Conservation (phyloP, 1,140 invertebrate species). For the Heliconius hermathena region DNA sequence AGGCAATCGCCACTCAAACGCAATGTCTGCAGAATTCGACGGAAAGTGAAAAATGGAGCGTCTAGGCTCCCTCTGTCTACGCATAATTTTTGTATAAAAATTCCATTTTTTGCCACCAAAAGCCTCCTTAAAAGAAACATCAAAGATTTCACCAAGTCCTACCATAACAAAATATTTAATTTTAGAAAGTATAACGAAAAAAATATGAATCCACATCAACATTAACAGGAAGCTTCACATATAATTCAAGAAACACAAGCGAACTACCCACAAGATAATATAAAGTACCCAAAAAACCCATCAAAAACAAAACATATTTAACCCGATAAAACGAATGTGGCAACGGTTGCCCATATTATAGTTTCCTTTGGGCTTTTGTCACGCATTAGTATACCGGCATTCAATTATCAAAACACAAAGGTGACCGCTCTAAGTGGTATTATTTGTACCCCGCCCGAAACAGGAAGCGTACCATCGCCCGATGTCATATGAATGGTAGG, state of each 20-base stretch:
- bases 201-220: neutral
- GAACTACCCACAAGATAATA: neutral
- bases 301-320: slow-evolving; percentile 28
- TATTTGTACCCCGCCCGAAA: slow-evolving; percentile 60
- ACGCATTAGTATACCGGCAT: slow-evolving; percentile 38
- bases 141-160: neutral
- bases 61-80: too few species aligned
- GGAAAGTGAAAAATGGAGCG: too few species aligned
- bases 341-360: slow-evolving; percentile 30
- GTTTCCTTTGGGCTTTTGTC: slow-evolving; percentile 39
- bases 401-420: slow-evolving; percentile 55
- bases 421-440: slow-evolving; percentile 58
- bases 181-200: neutral
- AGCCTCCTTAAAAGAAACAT: too few species aligned
- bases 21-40: too few species aligned
- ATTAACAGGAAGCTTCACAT: neutral
- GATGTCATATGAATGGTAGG: slow-evolving; percentile 45
- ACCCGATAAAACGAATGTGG: slow-evolving; percentile 30
- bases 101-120: too few species aligned
- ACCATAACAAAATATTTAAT: neutral
- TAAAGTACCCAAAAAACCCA: slow-evolving; percentile 18
- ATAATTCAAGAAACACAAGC: neutral
- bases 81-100: neutral
- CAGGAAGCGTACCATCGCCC: slow-evolving; percentile 62
- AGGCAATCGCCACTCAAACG: too few species aligned